phyloP scores from a whole-genome alignment of 2,113 vertebrate genomes.

The Hippocampus zosterae region DNA sequence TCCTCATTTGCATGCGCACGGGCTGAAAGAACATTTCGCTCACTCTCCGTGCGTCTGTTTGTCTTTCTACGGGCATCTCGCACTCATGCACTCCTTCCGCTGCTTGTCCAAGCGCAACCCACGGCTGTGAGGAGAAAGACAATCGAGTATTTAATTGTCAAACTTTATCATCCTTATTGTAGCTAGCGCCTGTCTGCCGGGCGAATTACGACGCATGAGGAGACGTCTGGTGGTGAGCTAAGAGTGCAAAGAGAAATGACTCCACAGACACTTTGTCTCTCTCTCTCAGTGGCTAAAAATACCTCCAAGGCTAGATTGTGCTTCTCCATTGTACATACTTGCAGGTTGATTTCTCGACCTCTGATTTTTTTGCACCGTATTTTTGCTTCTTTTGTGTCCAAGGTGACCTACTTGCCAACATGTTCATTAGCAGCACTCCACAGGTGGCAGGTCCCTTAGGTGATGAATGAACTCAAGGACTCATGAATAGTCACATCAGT shows the following conservation, averaged over 20 bases:
- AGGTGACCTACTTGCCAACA: conserved; percentile 48
- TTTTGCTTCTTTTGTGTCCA: conserved; percentile 25
- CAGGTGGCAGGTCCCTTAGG: conserved; percentile 17
- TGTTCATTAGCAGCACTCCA: conserved; percentile 33
- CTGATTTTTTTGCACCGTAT: conserved; percentile 8
- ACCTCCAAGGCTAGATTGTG: not conserved
- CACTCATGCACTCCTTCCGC: conserved; percentile 14
- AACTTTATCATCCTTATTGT: conserved; percentile 60
- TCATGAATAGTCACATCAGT: not conserved
- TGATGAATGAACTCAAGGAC: conserved; percentile 28
- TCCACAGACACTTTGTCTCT: conserved; percentile 19
- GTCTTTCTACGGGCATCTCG: conserved; percentile 11
- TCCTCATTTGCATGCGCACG: conserved; percentile 42
- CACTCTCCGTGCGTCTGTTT: conserved; percentile 12
- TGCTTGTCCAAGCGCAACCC: not conserved
- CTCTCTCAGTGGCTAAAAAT: conserved; percentile 38
- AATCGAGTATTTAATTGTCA: conserved; percentile 50
- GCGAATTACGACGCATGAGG: conserved; percentile 40
- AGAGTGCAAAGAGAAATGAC: conserved; percentile 33
- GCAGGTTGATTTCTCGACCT: not conserved
- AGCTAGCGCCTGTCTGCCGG: conserved; percentile 44
- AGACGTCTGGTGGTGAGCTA: conserved; percentile 20
- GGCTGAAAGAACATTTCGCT: conserved; percentile 25
- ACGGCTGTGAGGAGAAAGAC: conserved; percentile 18
- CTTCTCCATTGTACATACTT: not conserved